Conservation (phyloP, 2,113 vertebrate genomes). For the Crotalus viridis region DNA sequence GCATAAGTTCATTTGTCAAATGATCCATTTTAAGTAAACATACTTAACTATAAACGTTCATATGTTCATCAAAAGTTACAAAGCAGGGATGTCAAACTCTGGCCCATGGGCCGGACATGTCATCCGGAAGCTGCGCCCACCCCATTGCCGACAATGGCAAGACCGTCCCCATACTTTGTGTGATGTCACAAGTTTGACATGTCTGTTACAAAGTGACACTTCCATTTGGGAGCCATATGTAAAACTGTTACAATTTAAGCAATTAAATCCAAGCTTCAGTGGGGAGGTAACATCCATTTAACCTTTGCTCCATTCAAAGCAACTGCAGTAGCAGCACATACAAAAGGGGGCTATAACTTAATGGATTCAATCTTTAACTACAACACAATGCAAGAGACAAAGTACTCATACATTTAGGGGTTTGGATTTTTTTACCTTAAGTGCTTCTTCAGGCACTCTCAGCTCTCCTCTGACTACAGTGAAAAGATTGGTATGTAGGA, state of each 20-base stretch:
- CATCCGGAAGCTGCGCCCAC: too few relatives aligned
- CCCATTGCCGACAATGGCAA: too few relatives aligned
- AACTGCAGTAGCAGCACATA: neutral
- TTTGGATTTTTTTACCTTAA: conserved; percentile 80
- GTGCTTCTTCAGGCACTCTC: conserved; percentile 95
- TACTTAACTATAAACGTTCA: neutral
- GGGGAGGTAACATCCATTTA: neutral
- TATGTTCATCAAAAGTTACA: neutral
- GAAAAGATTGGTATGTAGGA: conserved; percentile 96
- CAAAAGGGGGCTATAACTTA: neutral
- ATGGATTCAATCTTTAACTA: neutral
- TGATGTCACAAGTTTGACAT: too few relatives aligned
- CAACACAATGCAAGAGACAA: neutral
- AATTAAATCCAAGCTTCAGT: neutral
- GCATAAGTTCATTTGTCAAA: neutral
- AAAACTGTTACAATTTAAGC: neutral
- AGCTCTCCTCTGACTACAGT: conserved; percentile 94
- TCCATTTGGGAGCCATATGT: neutral
- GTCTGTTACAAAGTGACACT: neutral
- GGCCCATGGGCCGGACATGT: too few relatives aligned
- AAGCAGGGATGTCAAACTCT: neutral
- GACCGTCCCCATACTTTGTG: too few relatives aligned
- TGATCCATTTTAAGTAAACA: neutral
- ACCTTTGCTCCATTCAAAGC: neutral
- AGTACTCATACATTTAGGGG: neutral